Conservation (phyloP, 92 coral and sea anemone genomes). For the Nematostella vectensis region DNA sequence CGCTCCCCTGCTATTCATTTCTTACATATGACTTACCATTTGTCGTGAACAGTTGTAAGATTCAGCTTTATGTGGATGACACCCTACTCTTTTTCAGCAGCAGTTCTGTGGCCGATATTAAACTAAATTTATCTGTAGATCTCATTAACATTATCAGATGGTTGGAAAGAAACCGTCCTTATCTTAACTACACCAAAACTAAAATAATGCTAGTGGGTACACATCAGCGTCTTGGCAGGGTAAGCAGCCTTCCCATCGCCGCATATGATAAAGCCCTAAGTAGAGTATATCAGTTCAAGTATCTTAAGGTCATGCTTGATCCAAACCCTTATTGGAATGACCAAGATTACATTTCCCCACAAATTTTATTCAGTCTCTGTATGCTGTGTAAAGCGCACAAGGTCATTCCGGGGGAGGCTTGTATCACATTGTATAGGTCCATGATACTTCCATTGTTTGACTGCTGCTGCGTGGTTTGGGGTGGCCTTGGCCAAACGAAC, state of each 20-base stretch:
- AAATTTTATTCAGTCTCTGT: constrained; percentile 30
- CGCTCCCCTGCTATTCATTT: no score
- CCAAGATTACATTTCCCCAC: no score
- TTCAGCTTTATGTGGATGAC: constrained; percentile 18
- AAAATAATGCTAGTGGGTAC: no score
- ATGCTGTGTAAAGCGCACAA: constrained; percentile 27
- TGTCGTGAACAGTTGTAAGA: constrained; percentile 1
- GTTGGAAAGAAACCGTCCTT: constrained; percentile 10
- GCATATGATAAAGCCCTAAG: no score
- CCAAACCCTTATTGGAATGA: no score
- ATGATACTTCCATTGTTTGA: constrained; percentile 21
- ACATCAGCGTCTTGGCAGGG: no score
- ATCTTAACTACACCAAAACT: constrained; percentile 16
- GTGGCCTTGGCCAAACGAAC: constrained; percentile 30
- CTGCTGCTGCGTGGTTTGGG: constrained; percentile 17
- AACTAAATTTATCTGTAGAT: constrained; percentile 12
- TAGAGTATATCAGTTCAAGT: no score
- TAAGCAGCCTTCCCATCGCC: no score
- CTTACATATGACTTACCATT: no score
- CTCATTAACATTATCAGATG: constrained; percentile 13
- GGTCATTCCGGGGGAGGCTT: constrained; percentile 22
- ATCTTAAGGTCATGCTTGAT: no score
- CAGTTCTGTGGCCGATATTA: neutral
- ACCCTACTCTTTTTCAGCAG: constrained; percentile 13
- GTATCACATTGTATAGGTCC: constrained; percentile 19